Conservation (phyloP, 2,113 vertebrate species). For the Saguinus imperator region DNA sequence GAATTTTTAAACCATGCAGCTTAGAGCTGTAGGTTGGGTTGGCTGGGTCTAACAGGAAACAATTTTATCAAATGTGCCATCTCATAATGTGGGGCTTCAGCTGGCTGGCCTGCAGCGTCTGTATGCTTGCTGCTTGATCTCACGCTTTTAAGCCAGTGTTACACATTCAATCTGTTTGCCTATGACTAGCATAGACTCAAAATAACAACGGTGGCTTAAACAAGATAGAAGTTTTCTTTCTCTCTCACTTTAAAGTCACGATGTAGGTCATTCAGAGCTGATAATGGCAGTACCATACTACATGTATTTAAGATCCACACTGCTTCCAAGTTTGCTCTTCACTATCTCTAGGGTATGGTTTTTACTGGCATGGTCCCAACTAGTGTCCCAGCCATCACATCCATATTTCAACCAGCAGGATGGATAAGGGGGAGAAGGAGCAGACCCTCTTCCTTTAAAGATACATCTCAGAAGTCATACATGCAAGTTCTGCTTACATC, state of each 20-base stretch:
- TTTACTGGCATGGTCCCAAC: background rate
- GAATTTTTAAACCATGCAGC: background rate
- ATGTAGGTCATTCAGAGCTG: background rate
- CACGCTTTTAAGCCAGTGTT: background rate
- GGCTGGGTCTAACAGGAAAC: background rate
- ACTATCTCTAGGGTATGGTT: background rate
- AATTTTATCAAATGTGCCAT: background rate
- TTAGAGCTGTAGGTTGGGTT: background rate
- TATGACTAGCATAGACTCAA: background rate
- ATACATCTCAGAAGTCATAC: background rate
- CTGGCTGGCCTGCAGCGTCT: background rate
- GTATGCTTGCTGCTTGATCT: background rate
- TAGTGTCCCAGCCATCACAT: no score
- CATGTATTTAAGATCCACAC: background rate
- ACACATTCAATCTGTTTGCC: background rate
- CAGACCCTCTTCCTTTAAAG: background rate
- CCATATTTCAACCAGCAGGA: background rate
- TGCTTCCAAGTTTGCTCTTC: background rate
- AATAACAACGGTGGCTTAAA: background rate
- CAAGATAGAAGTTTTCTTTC: background rate
- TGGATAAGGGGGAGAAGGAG: background rate
- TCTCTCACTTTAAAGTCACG: conserved; percentile 4
- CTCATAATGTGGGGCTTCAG: no score
- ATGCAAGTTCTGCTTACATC: background rate
- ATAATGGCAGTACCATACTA: background rate